Percentiles rank a stretch among this genome's conserved stretches.
Conservation (phyloP, 2,888 invertebrate species). For the Neoscelio sp. region DNA sequence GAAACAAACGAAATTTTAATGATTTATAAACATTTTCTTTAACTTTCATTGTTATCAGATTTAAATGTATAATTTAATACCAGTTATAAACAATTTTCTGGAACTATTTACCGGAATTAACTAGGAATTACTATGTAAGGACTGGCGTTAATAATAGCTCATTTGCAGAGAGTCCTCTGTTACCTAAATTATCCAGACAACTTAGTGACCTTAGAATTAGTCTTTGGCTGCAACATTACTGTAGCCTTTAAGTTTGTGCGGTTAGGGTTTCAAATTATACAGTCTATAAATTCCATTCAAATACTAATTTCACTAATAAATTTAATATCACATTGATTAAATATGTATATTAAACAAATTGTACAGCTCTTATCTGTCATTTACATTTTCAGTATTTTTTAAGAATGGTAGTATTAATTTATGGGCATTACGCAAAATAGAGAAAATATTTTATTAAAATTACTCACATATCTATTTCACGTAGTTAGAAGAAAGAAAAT, state of each 20-base stretch:
- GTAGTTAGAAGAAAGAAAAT: too few species aligned
- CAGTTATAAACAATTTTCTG: constrained; percentile 1
- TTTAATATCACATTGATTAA: constrained; percentile 14
- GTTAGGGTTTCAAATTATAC: constrained; percentile 53
- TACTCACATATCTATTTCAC: too few species aligned
- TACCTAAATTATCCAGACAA: constrained; percentile 62
- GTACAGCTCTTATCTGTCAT: background rate
- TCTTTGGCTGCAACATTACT: constrained; percentile 60
- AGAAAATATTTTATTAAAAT: too few species aligned
- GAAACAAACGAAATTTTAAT: too few species aligned
- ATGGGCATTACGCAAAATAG: too few species aligned
- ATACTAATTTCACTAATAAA: constrained; percentile 36
- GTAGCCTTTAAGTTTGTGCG: constrained; percentile 58
- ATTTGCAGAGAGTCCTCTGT: constrained; percentile 53
- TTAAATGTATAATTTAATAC: constrained; percentile 36
- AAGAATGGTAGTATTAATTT: too few species aligned
- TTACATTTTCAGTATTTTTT: too few species aligned
- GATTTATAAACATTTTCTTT: too few species aligned
- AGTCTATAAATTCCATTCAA: constrained; percentile 61
- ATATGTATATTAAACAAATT: constrained; percentile 24
- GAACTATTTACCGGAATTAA: constrained; percentile 46
- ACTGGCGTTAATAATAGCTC: constrained; percentile 61
- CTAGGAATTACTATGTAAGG: constrained; percentile 55
- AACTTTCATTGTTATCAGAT: too few species aligned
- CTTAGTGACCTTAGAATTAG: constrained; percentile 64